A percentile compares a stretch with the other conserved stretches of the same genome.
Conservation (phyloP, 2,888 invertebrate species). For the Cotesia congregata region DNA sequence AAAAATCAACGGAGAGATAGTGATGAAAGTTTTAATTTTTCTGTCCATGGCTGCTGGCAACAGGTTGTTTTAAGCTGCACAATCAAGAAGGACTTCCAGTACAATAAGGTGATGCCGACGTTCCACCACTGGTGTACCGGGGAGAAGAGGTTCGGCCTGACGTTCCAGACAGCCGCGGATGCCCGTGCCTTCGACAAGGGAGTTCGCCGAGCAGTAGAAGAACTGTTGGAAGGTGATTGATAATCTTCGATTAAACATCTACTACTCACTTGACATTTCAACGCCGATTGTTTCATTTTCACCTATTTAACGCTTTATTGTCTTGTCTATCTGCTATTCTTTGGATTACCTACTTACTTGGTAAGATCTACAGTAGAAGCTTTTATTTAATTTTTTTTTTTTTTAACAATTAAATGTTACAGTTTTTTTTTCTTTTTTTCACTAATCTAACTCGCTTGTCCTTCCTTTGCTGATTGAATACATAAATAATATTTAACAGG, state of each 20-base stretch:
- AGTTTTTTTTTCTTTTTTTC: conserved; percentile 4
- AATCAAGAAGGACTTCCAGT: conserved; percentile 95
- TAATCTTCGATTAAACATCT: neutral
- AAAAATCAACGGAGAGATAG: neutral
- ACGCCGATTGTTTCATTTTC: conserved; percentile 20
- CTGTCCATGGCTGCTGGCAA: conserved; percentile 3
- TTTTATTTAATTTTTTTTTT: conserved; percentile 1
- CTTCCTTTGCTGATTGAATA: neutral
- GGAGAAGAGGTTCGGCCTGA: conserved; percentile 94
- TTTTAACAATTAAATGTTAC: neutral
- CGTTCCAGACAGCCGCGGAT: conserved; percentile 96
- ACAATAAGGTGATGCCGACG: conserved; percentile 97
- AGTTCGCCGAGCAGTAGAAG: conserved; percentile 89
- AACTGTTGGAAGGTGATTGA: conserved; percentile 86
- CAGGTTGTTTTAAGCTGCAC: conserved; percentile 95
- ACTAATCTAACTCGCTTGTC: conserved; percentile 7
- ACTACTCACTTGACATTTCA: conserved; percentile 20
- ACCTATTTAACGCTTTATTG: conserved; percentile 32
- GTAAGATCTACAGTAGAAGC: conserved; percentile 43
- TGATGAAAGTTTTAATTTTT: conserved; percentile 6
- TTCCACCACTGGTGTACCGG: conserved; percentile 99
- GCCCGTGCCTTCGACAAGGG: conserved; percentile 95
- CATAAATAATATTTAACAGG: conserved; percentile 70
- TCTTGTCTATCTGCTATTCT: conserved; percentile 47
- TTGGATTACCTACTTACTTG: conserved; percentile 42